Conservation (phyloP, 2,888 invertebrate genomes). For the Rapana venosa region DNA sequence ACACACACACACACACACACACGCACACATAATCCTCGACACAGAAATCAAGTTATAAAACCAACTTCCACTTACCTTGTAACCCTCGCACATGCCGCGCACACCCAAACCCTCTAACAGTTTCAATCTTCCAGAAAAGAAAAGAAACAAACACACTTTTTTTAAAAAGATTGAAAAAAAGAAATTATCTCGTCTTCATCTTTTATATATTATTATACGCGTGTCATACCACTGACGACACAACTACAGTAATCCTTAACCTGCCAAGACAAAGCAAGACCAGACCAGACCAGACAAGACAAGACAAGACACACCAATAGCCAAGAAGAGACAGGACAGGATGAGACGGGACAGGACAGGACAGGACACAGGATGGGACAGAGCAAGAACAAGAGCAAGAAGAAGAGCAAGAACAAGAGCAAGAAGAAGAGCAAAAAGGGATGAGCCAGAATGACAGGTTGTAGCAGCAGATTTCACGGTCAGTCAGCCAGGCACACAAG, state of each 20-base stretch:
- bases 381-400: too few relatives aligned
- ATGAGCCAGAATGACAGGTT: constrained; percentile 27
- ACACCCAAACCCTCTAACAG: neutral
- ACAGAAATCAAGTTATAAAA: neutral
- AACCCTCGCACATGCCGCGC: neutral
- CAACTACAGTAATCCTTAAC: neutral
- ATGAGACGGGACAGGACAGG: neutral
- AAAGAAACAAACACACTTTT: neutral
- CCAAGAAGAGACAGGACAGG: neutral
- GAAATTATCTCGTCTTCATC: too few relatives aligned
- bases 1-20: neutral
- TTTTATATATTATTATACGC: neutral
- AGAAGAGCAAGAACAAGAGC: neutral
- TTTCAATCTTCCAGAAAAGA: neutral
- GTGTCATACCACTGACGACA: neutral
- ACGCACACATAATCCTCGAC: neutral
- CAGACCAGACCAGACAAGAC: neutral
- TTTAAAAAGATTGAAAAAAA: neutral
- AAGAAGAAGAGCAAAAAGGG: neutral
- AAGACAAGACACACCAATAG: neutral
- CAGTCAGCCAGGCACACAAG: neutral
- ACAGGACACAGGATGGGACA: too few relatives aligned
- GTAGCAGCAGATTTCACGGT: constrained; percentile 31
- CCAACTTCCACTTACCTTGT: too few relatives aligned
- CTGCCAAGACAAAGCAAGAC: neutral